A percentile compares a stretch with the other conserved stretches of the same genome.
Evolutionary conservation across 1,140 invertebrate genomes (phyloP).

Genomic region (Neuroterus valhalla): DNA sequence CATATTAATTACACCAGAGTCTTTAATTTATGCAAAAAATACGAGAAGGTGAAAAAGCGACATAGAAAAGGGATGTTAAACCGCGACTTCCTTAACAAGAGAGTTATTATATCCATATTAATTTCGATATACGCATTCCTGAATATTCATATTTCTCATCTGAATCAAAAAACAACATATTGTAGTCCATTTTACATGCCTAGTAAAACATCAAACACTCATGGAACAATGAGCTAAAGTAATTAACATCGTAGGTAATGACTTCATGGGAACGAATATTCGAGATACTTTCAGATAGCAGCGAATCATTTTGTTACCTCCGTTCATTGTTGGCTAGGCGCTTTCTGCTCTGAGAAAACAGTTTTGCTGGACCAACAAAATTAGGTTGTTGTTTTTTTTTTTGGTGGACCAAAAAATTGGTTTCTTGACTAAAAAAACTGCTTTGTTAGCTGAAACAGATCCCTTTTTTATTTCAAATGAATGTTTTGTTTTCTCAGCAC

Average conservation of each 20-base stretch:
- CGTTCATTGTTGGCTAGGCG: constrained; percentile 25
- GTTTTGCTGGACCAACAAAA: too few relatives aligned
- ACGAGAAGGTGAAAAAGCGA: neutral
- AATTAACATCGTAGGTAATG: constrained; percentile 19
- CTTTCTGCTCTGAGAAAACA: neutral
- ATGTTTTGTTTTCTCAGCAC: too few relatives aligned
- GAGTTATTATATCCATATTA: constrained; percentile 14
- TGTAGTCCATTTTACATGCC: constrained; percentile 12
- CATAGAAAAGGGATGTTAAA: neutral
- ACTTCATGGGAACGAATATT: constrained; percentile 16
- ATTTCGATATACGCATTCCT: constrained; percentile 11
- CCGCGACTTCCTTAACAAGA: constrained; percentile 15
- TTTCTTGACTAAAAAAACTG: too few relatives aligned
- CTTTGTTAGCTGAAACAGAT: too few relatives aligned
- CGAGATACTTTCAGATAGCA: constrained; percentile 26
- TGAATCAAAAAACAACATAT: constrained; percentile 5
- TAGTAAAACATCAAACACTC: constrained; percentile 24
- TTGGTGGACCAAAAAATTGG: too few relatives aligned
- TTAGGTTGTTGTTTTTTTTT: too few relatives aligned
- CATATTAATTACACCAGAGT: neutral
- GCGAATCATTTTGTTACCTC: constrained; percentile 29
- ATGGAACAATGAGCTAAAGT: constrained; percentile 22
- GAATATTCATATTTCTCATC: constrained; percentile 19
- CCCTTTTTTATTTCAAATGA: too few relatives aligned
- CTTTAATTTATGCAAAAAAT: neutral